Evolutionary conservation across 2,797 vertebrate species (phyloP), one percentile per base, ranked within the genome.

Genomic region (Acridotheres tristis): DNA sequence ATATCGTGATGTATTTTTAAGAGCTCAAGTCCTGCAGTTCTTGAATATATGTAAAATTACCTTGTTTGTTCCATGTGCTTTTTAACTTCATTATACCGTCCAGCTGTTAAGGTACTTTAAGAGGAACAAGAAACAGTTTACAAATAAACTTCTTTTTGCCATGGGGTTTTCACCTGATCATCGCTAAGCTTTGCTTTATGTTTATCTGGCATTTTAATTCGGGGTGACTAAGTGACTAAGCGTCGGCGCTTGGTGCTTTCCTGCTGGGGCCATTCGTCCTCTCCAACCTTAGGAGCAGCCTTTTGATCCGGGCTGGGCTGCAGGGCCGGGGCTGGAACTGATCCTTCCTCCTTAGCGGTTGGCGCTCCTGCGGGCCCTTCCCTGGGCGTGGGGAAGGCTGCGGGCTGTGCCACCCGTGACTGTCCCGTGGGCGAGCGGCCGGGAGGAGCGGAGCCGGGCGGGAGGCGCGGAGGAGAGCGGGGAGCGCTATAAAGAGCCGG

Each of bases 321-420:
- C 55, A 16, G n/a, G 4, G 4, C 61, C 3, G 7, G n/a, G 58
- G 45, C 58, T 6, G 42, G 13, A 3, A 36, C 16, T 11, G 3
- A 2, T n/a, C 4, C 48, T 47, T 45, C 27, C n/a, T 10, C 10
- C 29, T 20, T 3, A 15, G 2, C 13, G 22, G 8, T 0, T 27
- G 16, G 62, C 18, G 13, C 8, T 11, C 1, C 23, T 10, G 25
- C 16, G 34, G 45, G 6, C 6, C 47, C 38, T 29, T 29, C n/a
- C 36, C 59, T 18, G 59, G 74, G 62, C 23, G 45, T 54, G 30
- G 45, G 34, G 25, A 26, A 17, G 10, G n/a, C n/a, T 8, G 18
- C 18, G 23, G 36, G 23, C 67, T 19, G 54, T 30, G 66, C 75
- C 79, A 20, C 16, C 68, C 42, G 14, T 2, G 65, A 2, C 40